phyloP scores from a whole-genome alignment of 2,888 invertebrate genomes.

The Folsomia manolachei region DNA sequence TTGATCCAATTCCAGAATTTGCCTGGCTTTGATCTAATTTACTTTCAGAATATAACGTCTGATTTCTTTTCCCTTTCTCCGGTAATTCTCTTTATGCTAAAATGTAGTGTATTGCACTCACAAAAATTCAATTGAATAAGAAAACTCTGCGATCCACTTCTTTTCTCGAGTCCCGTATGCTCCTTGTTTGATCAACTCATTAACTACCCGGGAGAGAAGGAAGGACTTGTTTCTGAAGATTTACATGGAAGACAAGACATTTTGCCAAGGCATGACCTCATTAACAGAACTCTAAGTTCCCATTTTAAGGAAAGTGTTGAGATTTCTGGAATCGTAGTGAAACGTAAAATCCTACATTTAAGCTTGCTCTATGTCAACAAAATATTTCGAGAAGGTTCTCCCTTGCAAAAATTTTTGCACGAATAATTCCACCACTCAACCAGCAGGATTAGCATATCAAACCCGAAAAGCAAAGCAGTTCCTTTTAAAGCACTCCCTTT shows the following conservation, averaged over 20 bases:
- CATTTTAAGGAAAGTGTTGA: neutral
- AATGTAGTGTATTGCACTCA: neutral
- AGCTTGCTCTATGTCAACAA: neutral
- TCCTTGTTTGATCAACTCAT: neutral
- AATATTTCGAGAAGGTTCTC: neutral
- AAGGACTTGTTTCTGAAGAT: neutral
- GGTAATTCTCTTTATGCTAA: no score
- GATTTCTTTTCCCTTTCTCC: no score
- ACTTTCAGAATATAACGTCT: no score
- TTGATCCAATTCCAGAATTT: no score
- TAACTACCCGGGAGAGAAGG: neutral
- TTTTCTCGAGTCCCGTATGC: neutral
- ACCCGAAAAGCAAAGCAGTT: no score
- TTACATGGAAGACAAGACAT: no score
- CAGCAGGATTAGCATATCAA: neutral
- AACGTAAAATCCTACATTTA: no score
- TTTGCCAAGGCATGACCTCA: no score
- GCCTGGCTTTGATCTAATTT: no score
- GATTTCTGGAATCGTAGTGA: neutral
- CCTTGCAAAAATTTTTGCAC: neutral
- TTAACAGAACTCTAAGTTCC: no score
- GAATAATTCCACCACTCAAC: neutral
- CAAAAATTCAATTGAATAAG: neutral
- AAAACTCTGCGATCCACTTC: neutral
- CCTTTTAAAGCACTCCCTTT: no score